A percentile compares a stretch with the other conserved stretches of the same genome.
phyloP scores from a whole-genome alignment of 2,888 invertebrate genomes.

The Nematopogon swammerdamellus region DNA sequence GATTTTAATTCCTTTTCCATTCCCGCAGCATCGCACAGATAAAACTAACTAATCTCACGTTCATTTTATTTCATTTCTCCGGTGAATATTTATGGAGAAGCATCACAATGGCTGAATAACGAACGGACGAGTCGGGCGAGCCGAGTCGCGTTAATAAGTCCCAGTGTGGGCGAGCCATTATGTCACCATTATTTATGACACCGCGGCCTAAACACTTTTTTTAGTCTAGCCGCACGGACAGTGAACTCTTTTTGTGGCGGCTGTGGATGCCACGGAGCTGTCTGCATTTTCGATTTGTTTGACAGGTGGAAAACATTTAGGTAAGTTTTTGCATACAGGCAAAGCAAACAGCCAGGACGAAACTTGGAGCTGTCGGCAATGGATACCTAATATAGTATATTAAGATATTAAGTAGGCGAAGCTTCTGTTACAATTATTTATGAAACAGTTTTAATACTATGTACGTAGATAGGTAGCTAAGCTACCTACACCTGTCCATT shows the following conservation, averaged over 20 bases:
- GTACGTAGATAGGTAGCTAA: too few relatives aligned
- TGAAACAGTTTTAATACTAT: too few relatives aligned
- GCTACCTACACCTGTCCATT: too few relatives aligned
- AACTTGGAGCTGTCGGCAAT: too few relatives aligned
- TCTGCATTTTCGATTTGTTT: too few relatives aligned
- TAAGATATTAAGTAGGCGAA: too few relatives aligned
- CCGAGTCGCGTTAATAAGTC: conserved; percentile 40
- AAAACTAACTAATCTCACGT: background rate
- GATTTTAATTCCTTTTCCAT: background rate
- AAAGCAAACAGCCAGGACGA: too few relatives aligned
- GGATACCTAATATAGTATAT: too few relatives aligned
- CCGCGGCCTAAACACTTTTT: background rate
- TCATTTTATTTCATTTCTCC: background rate
- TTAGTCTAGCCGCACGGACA: background rate
- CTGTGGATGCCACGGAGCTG: too few relatives aligned
- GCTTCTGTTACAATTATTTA: too few relatives aligned
- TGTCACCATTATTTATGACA: conserved; percentile 52
- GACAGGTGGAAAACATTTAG: too few relatives aligned
- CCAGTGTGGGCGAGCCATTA: conserved; percentile 46
- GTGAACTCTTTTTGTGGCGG: background rate
- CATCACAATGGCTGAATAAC: conserved; percentile 21
- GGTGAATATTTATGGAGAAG: background rate
- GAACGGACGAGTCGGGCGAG: conserved; percentile 48
- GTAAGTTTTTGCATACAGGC: too few relatives aligned
- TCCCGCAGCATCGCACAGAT: background rate